Conservation (phyloP, 1,140 invertebrate genomes). For the Galleria mellonella region DNA sequence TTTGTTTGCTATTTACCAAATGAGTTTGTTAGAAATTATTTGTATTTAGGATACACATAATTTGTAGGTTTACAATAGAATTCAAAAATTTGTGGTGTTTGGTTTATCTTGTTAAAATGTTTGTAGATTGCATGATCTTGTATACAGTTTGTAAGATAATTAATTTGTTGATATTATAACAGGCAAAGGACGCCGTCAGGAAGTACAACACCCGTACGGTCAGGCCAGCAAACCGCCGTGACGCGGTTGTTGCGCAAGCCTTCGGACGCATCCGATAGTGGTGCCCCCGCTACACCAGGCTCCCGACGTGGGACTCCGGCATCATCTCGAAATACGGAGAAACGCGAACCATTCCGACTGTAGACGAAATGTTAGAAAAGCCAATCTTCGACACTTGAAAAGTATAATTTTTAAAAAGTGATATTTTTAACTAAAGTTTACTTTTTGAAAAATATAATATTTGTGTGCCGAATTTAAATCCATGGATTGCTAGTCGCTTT, state of each 20-base stretch:
- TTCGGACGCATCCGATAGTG: conserved; percentile 78
- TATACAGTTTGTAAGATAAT: conserved; percentile 1
- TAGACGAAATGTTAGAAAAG: conserved; percentile 29
- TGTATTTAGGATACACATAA: conserved; percentile 2
- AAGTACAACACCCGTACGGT: conserved; percentile 79
- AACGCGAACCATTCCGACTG: conserved; percentile 72
- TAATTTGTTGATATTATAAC: conserved; percentile 22
- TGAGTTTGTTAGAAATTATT: conserved; percentile 8
- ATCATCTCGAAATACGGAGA: conserved; percentile 54
- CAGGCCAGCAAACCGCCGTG: conserved; percentile 76
- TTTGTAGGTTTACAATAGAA: too few species aligned
- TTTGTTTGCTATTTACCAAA: conserved; percentile 2
- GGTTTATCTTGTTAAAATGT: too few species aligned
- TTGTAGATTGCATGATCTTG: conserved; percentile 22
- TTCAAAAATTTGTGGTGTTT: conserved; percentile 13
- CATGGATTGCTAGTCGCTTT: conserved; percentile 33
- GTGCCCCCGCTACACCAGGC: conserved; percentile 50
- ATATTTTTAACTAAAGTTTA: neutral
- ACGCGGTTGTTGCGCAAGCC: conserved; percentile 78
- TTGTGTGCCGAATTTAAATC: neutral
- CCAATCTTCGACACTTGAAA: conserved; percentile 7
- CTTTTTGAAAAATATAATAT: neutral
- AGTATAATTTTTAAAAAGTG: neutral
- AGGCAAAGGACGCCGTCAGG: conserved; percentile 83
- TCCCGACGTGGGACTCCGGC: conserved; percentile 55